These are phyloP conservation scores for Diplodus sargus DNA, from an alignment of 2,797 vertebrate genomes.

Conservation along the genomic window DNA sequence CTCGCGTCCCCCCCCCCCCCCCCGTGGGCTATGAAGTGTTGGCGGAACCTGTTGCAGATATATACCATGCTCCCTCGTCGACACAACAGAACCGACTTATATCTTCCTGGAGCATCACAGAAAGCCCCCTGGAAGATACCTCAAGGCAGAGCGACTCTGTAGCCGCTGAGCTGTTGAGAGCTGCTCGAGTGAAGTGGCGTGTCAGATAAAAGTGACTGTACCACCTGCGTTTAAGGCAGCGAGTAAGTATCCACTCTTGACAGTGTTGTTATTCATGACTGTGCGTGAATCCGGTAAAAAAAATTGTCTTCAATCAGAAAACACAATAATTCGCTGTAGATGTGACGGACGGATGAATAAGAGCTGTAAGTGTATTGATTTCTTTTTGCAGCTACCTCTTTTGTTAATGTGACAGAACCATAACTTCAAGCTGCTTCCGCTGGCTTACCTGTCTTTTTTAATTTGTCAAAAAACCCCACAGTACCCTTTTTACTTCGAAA, in stretches of 20 bases:
- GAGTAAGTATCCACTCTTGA: conserved; percentile 10
- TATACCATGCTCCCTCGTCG: conserved; percentile 63
- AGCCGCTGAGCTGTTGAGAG: conserved; percentile 51
- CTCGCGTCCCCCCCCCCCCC: conserved; percentile 55
- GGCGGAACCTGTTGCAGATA: conserved; percentile 73
- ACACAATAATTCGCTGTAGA: background rate
- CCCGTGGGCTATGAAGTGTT: conserved; percentile 50
- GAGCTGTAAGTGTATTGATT: conserved; percentile 8
- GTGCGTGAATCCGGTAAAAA: background rate
- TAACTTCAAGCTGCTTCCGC: conserved; percentile 12
- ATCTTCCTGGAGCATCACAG: conserved; percentile 68
- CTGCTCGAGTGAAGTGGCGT: conserved; percentile 51
- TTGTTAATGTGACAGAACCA: conserved; percentile 7
- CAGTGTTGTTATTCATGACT: conserved; percentile 4
- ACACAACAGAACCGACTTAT: conserved; percentile 66
- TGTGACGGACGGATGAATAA: background rate
- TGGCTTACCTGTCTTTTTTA: conserved; percentile 1
- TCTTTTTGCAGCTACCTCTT: background rate
- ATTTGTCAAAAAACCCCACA: conserved; percentile 1
- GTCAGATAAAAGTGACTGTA: conserved; percentile 59
- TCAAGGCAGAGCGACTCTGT: conserved; percentile 60
- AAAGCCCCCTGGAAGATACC: conserved; percentile 63
- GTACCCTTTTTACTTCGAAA: background rate
- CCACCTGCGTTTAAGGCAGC: conserved; percentile 41
- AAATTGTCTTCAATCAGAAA: conserved; percentile 2